Evolutionary conservation across 2,113 vertebrate species (phyloP).

Genomic region (Xenus cinereus): DNA sequence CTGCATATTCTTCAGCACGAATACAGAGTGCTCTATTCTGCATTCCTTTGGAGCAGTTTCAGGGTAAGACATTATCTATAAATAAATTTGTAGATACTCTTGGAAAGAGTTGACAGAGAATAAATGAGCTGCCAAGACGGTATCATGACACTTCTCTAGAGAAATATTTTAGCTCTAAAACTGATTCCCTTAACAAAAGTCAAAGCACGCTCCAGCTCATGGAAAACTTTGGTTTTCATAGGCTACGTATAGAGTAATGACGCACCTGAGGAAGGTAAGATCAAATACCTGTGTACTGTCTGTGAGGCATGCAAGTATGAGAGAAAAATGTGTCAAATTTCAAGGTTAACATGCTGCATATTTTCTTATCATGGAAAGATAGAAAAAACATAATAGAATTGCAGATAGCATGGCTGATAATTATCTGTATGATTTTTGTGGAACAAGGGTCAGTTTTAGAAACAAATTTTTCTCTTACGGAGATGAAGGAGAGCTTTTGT

Average conservation of each 20-base stretch:
- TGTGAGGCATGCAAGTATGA: not conserved
- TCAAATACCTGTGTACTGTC: not conserved
- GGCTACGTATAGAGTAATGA: not conserved
- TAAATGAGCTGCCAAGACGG: slow-evolving; percentile 41
- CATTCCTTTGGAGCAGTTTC: not conserved
- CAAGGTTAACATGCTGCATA: not conserved
- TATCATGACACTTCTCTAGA: slow-evolving; percentile 26
- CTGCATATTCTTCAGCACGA: not conserved
- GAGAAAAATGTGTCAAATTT: not conserved
- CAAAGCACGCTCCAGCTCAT: not conserved
- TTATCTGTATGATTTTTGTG: not conserved
- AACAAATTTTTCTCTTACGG: not conserved
- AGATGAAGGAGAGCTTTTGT: not conserved
- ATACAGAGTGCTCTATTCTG: not conserved
- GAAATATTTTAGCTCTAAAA: slow-evolving; percentile 19
- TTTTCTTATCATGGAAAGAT: not conserved
- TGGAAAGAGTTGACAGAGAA: not conserved
- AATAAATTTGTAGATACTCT: slow-evolving; percentile 18
- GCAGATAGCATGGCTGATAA: not conserved
- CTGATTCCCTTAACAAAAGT: not conserved
- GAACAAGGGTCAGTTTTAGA: not conserved
- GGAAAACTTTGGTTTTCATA: not conserved
- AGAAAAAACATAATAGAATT: not conserved
- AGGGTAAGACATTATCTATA: not conserved
- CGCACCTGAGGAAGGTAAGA: not conserved